Evolutionary conservation across 2,113 vertebrate species (phyloP).

Genomic region (Puffinus mauretanicus): DNA sequence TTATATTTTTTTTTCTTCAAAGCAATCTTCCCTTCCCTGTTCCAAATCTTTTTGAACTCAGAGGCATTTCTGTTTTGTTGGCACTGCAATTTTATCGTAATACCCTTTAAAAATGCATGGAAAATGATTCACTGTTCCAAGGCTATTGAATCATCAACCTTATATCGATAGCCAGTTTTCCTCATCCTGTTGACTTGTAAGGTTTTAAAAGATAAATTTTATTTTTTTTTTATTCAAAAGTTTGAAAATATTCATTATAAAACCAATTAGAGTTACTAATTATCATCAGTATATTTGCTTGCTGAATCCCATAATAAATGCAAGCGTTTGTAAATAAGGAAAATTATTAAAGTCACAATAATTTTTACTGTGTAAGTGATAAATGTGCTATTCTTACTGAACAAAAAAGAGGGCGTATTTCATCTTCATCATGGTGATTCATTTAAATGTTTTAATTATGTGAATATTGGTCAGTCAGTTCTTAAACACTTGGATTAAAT

Average conservation of each 20-base stretch:
- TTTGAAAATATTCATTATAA: not conserved
- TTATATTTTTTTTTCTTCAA: not conserved
- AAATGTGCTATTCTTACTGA: not conserved
- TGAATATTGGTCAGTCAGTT: not conserved
- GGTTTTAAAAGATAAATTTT: not conserved
- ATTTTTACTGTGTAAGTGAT: not conserved
- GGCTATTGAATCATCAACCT: not conserved
- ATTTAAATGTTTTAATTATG: not conserved
- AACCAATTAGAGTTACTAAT: not conserved
- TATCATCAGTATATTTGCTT: not conserved
- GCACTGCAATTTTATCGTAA: not conserved
- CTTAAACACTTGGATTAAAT: not conserved
- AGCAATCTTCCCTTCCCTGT: not conserved
- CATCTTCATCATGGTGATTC: not conserved
- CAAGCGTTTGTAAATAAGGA: not conserved
- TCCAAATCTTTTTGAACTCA: not conserved
- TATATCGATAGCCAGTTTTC: not conserved
- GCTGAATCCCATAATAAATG: not conserved
- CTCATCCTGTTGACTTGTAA: not conserved
- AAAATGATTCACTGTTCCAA: not conserved
- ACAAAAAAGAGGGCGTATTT: not conserved
- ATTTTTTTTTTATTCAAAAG: not conserved
- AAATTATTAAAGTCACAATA: not conserved
- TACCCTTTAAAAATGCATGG: constrained; percentile 2
- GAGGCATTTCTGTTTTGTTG: not conserved